Evolutionary conservation across 2,797 vertebrate genomes (phyloP).

Genomic region (Leuciscus waleckii): DNA sequence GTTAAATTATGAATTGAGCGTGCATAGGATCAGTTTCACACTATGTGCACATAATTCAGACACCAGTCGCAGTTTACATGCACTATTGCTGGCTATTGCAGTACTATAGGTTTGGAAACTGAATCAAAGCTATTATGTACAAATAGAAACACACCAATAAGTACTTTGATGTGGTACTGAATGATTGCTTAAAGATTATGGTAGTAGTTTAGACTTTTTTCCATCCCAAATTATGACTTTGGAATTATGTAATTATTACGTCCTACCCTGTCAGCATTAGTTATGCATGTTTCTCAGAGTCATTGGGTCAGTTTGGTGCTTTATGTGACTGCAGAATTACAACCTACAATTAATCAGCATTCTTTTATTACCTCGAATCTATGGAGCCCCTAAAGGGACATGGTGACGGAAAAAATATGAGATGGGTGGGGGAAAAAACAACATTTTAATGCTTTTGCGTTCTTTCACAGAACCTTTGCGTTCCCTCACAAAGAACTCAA

Average conservation of each 20-base stretch:
- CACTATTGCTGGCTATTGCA: background rate
- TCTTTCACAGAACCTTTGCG: background rate
- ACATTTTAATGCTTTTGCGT: background rate
- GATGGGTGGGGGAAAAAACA: background rate
- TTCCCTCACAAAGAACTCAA: no score
- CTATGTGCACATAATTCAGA: background rate
- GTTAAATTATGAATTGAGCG: background rate
- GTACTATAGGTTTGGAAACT: background rate
- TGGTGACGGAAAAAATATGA: background rate
- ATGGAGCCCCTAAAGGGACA: background rate
- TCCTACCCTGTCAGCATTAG: background rate
- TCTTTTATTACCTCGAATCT: conserved; percentile 14
- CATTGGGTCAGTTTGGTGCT: background rate
- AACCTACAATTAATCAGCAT: background rate
- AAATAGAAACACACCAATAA: background rate
- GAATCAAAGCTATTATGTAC: background rate
- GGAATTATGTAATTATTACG: no score
- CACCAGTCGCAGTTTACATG: background rate
- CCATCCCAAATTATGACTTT: background rate
- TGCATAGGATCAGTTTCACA: background rate
- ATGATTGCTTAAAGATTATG: background rate
- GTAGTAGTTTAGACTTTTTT: background rate
- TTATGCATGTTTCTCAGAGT: background rate
- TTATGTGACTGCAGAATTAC: background rate
- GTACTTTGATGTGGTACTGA: background rate